Evolutionary conservation across 2,888 invertebrate species (phyloP).

Genomic region (Leptinotarsa juncta): DNA sequence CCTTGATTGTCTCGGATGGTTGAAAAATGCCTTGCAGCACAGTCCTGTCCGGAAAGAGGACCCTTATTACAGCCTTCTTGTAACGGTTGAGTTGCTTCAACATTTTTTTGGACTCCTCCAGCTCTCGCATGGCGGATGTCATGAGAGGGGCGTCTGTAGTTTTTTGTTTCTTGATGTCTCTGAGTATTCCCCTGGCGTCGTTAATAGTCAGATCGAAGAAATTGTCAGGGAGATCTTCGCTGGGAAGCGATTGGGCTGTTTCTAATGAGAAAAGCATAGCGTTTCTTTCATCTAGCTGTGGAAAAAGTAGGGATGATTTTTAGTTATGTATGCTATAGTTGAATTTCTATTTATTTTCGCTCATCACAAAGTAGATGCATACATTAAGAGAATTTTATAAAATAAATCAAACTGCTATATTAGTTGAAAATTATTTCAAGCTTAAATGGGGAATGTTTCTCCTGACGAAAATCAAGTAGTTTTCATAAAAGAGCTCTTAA

Average conservation of each 20-base stretch:
- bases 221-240: conserved; percentile 84
- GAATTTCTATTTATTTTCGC: too few species aligned
- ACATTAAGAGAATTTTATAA: too few species aligned
- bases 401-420: too few species aligned
- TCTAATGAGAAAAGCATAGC: conserved; percentile 79
- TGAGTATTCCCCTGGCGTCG: conserved; percentile 81
- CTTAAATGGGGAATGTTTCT: neutral
- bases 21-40: conserved; percentile 89
- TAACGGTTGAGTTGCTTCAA: conserved; percentile 75
- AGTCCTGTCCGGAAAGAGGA: conserved; percentile 88
- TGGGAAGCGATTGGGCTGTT: conserved; percentile 72
- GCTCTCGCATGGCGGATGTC: conserved; percentile 73
- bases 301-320: conserved; percentile 40
- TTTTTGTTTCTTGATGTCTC: conserved; percentile 77
- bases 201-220: conserved; percentile 89
- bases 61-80: conserved; percentile 81
- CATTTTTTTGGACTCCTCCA: conserved; percentile 70
- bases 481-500: too few species aligned
- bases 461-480: too few species aligned
- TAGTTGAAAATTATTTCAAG: too few species aligned
- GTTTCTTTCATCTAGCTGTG: conserved; percentile 79
- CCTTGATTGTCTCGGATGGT: conserved; percentile 79
- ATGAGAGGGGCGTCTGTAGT: conserved; percentile 80
- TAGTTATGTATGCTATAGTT: too few species aligned
- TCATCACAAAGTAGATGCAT: too few species aligned